Conservation (phyloP, 2,888 invertebrate species). For the Myopa testacea region DNA sequence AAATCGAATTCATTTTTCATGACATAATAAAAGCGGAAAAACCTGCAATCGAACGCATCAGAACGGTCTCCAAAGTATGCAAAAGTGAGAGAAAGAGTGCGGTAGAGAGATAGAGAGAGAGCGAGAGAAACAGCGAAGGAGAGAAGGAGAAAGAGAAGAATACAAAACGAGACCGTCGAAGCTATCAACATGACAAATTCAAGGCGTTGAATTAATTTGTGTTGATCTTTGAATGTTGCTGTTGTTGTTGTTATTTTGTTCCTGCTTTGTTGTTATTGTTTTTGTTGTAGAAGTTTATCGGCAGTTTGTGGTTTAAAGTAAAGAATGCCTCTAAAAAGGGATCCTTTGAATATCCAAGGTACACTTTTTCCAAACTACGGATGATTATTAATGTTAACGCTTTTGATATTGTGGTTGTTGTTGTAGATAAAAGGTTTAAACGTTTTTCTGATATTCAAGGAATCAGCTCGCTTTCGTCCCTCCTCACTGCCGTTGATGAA, state of each 20-base stretch:
- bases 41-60: not conserved
- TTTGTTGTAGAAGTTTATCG: not conserved
- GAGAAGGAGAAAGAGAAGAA: not conserved
- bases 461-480: not conserved
- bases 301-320: not conserved
- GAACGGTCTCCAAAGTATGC: too few relatives aligned
- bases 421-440: constrained; percentile 30
- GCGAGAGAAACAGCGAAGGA: too few relatives aligned
- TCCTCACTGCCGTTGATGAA: not conserved
- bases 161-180: not conserved
- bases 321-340: not conserved
- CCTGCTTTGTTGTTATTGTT: constrained; percentile 10
- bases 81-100: too few relatives aligned
- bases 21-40: not conserved
- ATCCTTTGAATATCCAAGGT: not conserved
- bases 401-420: constrained; percentile 4
- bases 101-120: too few relatives aligned
- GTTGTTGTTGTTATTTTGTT: constrained; percentile 3
- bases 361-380: not conserved
- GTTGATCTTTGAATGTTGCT: constrained; percentile 8
- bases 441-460: constrained; percentile 23
- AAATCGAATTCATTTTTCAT: constrained; percentile 20
- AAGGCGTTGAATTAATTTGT: constrained; percentile 40
- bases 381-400: constrained; percentile 6
- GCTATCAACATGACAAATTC: constrained; percentile 34